phyloP scores from a whole-genome alignment of 2,888 invertebrate species.

The Machimus atricapillus region DNA sequence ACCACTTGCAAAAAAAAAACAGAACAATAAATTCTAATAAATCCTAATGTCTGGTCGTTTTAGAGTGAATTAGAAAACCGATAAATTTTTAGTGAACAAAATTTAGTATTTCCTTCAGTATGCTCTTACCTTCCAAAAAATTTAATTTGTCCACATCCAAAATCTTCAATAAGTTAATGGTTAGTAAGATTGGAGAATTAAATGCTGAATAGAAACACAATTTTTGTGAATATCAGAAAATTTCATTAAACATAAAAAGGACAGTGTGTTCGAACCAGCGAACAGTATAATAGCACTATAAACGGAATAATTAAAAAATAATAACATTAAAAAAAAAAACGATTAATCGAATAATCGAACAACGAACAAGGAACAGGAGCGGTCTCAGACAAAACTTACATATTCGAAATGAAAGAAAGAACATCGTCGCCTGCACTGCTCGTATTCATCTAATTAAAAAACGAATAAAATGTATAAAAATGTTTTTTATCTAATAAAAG shows the following conservation, averaged over 20 bases:
- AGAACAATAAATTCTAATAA: no score
- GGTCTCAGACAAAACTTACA: slow-evolving; percentile 20
- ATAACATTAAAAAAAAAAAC: background rate
- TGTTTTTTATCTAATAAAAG: slow-evolving; percentile 31
- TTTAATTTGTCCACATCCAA: background rate
- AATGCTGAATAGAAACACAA: background rate
- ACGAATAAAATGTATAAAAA: slow-evolving; percentile 28
- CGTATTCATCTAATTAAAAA: slow-evolving; percentile 1
- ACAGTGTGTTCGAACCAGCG: background rate
- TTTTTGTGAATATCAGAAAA: background rate
- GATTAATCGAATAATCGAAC: background rate
- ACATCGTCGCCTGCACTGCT: background rate
- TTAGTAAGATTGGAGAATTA: background rate
- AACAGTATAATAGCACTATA: background rate
- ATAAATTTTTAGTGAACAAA: background rate
- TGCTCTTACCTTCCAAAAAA: background rate
- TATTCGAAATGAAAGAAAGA: slow-evolving; percentile 23
- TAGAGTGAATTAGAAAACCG: background rate
- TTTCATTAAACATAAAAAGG: background rate
- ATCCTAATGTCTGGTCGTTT: background rate
- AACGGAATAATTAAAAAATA: background rate
- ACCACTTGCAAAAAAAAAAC: no score
- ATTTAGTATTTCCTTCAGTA: background rate
- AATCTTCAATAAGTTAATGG: background rate
- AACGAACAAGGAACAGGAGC: background rate